These are phyloP conservation scores for Drosophila parvula DNA, from an alignment of 1,140 invertebrate species.

Conservation along the genomic window DNA sequence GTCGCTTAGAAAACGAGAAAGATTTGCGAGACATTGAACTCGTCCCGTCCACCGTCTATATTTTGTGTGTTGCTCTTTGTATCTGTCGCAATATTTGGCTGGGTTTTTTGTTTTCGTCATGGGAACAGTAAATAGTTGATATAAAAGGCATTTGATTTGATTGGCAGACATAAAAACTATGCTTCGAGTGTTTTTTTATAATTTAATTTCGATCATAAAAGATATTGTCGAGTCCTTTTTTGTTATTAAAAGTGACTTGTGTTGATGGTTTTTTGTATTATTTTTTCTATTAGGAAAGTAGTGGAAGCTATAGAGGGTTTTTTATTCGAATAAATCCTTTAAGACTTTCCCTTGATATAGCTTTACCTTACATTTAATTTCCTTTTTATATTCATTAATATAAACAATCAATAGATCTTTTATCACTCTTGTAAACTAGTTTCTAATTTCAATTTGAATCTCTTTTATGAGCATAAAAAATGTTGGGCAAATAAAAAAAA, in stretches of 20 bases:
- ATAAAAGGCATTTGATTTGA: conserved; percentile 21
- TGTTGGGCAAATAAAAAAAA: conserved; percentile 5
- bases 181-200: conserved; percentile 1
- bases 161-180: neutral
- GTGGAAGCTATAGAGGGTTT: too few relatives aligned
- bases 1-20: conserved; percentile 37
- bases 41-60: neutral
- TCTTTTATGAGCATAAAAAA: neutral
- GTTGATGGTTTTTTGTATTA: neutral
- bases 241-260: too few relatives aligned
- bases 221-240: neutral
- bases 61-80: neutral
- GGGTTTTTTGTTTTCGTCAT: conserved; percentile 21
- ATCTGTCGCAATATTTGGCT: conserved; percentile 32
- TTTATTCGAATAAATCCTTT: too few relatives aligned
- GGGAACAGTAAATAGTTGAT: conserved; percentile 30
- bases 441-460: conserved; percentile 2
- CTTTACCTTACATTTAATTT: neutral
- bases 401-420: neutral
- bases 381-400: neutral
- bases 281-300: neutral
- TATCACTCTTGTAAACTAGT: neutral
- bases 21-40: conserved; percentile 72
- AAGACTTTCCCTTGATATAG: too few relatives aligned
- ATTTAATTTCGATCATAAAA: conserved; percentile 14